phyloP scores from a whole-genome alignment of 2,113 vertebrate genomes.

The Drymodes brunneopygia region DNA sequence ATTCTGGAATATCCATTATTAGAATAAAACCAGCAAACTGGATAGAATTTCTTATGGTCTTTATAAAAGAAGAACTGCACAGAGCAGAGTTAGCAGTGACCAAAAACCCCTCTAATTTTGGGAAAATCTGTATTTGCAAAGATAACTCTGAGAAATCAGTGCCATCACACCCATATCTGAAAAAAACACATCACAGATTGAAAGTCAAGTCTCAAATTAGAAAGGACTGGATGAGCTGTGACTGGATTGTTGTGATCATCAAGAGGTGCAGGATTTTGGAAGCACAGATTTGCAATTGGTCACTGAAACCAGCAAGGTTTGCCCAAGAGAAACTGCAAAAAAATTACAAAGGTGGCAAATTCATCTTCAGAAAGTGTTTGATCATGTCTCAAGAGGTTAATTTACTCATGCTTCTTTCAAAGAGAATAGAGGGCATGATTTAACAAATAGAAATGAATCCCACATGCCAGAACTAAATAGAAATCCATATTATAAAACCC shows the following conservation, averaged over 20 bases:
- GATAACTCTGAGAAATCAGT: neutral
- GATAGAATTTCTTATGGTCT: neutral
- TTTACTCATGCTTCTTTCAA: neutral
- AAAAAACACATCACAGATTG: neutral
- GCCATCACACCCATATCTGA: neutral
- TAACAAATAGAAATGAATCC: neutral
- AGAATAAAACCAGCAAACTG: neutral
- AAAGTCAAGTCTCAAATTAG: neutral
- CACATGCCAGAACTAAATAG: neutral
- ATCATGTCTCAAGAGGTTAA: neutral
- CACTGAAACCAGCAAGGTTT: neutral
- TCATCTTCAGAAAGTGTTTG: neutral
- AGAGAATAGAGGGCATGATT: neutral
- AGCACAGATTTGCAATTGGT: neutral
- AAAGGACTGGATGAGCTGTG: neutral
- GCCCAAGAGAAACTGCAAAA: neutral
- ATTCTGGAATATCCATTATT: neutral
- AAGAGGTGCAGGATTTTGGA: neutral
- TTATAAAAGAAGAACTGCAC: neutral
- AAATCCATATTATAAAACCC: neutral
- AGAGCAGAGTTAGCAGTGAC: neutral
- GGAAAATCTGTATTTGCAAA: neutral
- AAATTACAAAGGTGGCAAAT: neutral
- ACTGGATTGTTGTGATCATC: rapidly evolving
- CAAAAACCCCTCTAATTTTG: rapidly evolving